Evolutionary conservation across 2,888 invertebrate genomes (phyloP).

Genomic region (Mythimna albipuncta): DNA sequence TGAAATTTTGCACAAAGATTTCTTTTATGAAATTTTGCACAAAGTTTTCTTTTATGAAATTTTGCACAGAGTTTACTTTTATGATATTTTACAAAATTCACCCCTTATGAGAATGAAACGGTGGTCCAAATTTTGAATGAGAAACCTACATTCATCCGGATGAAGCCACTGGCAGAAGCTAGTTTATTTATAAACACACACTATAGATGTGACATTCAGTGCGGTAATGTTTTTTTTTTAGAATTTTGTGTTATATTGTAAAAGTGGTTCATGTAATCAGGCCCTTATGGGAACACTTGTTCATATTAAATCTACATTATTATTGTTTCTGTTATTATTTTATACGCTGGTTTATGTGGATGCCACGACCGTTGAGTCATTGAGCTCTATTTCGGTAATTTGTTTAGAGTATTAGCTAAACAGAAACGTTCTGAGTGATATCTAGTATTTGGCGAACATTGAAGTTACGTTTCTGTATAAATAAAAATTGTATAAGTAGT

Average conservation of each 20-base stretch:
- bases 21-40: too few species aligned
- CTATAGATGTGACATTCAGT: neutral
- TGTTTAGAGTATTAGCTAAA: slow-evolving; percentile 43
- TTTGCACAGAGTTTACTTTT: too few species aligned
- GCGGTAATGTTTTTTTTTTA: neutral
- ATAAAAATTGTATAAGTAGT: neutral
- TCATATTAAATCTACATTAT: slow-evolving; percentile 50
- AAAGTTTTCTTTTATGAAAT: too few species aligned
- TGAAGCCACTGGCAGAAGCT: too few species aligned
- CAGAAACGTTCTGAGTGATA: slow-evolving; percentile 28
- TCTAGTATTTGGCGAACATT: slow-evolving; percentile 25
- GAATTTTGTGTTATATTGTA: neutral
- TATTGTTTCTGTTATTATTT: slow-evolving; percentile 57
- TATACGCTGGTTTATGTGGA: slow-evolving; percentile 52
- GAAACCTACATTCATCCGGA: too few species aligned
- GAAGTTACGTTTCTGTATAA: neutral
- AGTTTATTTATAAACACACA: too few species aligned
- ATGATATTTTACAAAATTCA: too few species aligned
- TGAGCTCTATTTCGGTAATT: slow-evolving; percentile 34
- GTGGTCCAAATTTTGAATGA: too few species aligned
- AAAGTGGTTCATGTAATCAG: slow-evolving; percentile 22
- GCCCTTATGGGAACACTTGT: slow-evolving; percentile 55
- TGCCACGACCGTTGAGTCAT: slow-evolving; percentile 63
- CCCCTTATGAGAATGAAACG: too few species aligned
- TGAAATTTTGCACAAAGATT: too few species aligned